Evolutionary conservation across 1,140 invertebrate genomes (phyloP), one percentile per base, ranked within the genome.

Genomic region (Nebria ingens): DNA sequence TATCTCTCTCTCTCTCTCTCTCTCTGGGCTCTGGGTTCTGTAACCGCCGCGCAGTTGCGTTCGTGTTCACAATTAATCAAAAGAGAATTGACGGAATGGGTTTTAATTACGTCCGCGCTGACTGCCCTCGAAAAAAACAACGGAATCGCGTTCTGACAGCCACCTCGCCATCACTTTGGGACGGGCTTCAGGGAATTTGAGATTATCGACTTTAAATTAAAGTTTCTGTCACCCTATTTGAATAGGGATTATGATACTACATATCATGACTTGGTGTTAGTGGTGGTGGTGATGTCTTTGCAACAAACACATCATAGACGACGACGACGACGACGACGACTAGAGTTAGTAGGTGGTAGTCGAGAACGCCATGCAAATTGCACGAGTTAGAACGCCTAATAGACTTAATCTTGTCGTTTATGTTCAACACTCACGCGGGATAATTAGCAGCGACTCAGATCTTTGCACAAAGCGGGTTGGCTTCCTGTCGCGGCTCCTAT

Each of bases 321-420:
- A n/a, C n/a, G n/a, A n/a, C n/a, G n/a, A n/a, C n/a, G n/a, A n/a
- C n/a, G n/a, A n/a, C n/a, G n/a, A n/a, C n/a, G n/a, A n/a, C n/a
- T n/a, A n/a, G n/a, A n/a, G n/a, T n/a, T n/a, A n/a, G n/a, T n/a
- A n/a, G n/a, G n/a, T n/a, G n/a, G n/a, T n/a, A n/a, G n/a, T n/a
- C n/a, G 25, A 34, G 25, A 34, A 34, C 25, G 25, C 25, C 58
- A 68, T 68, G 67, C 67, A 68, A 68, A 68, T 68, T 67, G 64
- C 59, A 59, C 63, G 61, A 62, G 65, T 67, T 65, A 65, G 66
- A 59, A 63, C 56, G 63, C 63, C 66, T 68, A 68, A 68, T 68
- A 66, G 67, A 65, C 62, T 65, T 68, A 67, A 68, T 68, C 67
- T 68, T 68, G 65, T 68, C 65, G 64, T 65, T 66, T 64, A 66